These are phyloP conservation scores for Epizoanthus stellaris DNA, from an alignment of 92 coral and sea anemone species.

Conservation along the genomic window DNA sequence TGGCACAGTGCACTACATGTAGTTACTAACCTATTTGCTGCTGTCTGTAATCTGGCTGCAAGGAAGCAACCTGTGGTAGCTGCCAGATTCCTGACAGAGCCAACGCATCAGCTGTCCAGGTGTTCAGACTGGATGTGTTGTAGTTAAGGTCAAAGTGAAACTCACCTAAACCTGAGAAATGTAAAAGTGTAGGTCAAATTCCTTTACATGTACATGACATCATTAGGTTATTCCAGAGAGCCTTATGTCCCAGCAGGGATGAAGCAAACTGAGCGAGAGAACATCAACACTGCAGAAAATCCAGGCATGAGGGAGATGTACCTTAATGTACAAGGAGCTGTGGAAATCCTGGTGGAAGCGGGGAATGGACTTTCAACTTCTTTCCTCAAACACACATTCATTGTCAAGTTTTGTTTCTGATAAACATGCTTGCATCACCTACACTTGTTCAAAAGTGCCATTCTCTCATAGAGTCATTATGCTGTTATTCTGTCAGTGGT, in stretches of 20 bases:
- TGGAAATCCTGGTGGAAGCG: no score
- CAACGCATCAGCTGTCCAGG: constrained; percentile 91
- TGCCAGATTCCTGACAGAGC: constrained; percentile 97
- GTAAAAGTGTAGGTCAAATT: not conserved
- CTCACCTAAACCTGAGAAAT: constrained; percentile 77
- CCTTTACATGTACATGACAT: not conserved
- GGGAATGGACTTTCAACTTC: no score
- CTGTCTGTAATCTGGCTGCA: constrained; percentile 47
- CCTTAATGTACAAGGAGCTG: no score
- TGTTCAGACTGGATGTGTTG: constrained; percentile 90
- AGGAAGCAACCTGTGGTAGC: constrained; percentile 78
- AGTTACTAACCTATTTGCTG: constrained; percentile 8
- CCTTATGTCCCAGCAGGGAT: no score
- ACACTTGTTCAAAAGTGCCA: no score
- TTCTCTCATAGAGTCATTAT: not conserved
- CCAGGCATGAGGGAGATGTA: no score
- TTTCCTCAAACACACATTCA: no score
- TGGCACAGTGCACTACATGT: not conserved
- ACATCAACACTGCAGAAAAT: no score
- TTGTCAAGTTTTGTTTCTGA: no score
- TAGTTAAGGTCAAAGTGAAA: constrained; percentile 93
- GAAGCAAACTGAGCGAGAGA: no score
- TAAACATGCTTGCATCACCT: no score
- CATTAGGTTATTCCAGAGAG: no score
- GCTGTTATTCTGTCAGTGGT: not conserved